Percentiles rank a stretch among this genome's conserved stretches.
These are phyloP conservation scores for Meiosimyza decipiens DNA, from an alignment of 2,888 invertebrate genomes.

Conservation along the genomic window DNA sequence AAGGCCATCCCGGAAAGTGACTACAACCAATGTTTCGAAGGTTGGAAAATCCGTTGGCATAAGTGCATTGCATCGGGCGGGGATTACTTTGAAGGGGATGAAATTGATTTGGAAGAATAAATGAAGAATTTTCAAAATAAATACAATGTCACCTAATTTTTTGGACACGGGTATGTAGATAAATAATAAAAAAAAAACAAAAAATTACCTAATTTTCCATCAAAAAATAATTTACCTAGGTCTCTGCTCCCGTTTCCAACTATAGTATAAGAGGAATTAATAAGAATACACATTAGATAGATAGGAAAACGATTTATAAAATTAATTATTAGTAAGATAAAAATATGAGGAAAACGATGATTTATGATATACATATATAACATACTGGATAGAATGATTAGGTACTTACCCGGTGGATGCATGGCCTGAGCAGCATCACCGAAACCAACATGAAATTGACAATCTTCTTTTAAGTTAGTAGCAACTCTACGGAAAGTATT, in stretches of 20 bases:
- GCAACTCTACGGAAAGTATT: conserved; percentile 84
- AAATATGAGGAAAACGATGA: not conserved
- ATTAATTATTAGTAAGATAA: not conserved
- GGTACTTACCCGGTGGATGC: conserved; percentile 81
- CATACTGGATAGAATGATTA: too few species aligned
- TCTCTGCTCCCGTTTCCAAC: conserved; percentile 35
- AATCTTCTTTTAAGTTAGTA: conserved; percentile 92
- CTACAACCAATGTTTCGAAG: too few species aligned
- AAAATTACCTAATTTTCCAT: conserved; percentile 47
- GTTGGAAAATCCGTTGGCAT: too few species aligned
- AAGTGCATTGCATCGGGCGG: too few species aligned
- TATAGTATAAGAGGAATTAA: conserved; percentile 14
- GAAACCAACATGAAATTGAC: conserved; percentile 91
- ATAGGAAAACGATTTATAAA: conserved; percentile 13
- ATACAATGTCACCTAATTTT: too few species aligned
- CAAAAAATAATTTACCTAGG: conserved; percentile 45
- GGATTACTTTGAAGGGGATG: too few species aligned
- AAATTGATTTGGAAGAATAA: too few species aligned
- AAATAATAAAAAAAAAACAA: conserved; percentile 25
- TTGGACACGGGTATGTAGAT: too few species aligned
- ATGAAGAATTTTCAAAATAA: too few species aligned
- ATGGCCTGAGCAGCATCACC: conserved; percentile 84
- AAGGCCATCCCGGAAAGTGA: too few species aligned
- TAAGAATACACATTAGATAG: conserved; percentile 18
- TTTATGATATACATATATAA: too few species aligned